Conservation (phyloP, 2,797 vertebrate species). For the Micropoecilia bifurca region DNA sequence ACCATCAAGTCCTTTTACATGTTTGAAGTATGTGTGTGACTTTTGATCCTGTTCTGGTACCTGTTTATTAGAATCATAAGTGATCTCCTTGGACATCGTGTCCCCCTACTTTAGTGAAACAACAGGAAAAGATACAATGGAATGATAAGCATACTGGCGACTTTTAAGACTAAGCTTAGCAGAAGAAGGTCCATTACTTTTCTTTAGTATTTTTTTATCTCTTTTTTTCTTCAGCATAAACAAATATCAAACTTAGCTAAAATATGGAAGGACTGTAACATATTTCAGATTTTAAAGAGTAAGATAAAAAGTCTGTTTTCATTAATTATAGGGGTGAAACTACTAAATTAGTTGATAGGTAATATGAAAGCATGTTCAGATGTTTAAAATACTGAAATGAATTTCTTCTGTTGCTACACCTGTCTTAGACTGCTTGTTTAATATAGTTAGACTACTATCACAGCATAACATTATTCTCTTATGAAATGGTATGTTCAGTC, state of each 20-base stretch:
- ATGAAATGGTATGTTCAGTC: background rate
- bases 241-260: background rate
- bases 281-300: background rate
- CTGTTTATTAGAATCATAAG: background rate
- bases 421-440: background rate
- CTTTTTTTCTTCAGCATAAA: background rate
- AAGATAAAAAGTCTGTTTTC: background rate
- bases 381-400: background rate
- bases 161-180: background rate
- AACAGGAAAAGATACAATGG: background rate
- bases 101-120: background rate
- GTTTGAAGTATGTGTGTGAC: background rate
- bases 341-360: background rate
- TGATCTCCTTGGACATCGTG: background rate
- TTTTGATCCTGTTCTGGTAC: background rate
- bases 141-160: background rate
- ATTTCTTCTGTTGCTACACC: background rate
- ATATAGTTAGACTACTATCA: background rate
- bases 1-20: background rate
- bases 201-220: background rate
- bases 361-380: background rate
- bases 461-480: background rate
- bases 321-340: background rate
- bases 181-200: background rate
- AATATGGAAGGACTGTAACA: too few species aligned